phyloP scores from a whole-genome alignment of 2,113 vertebrate species.

The Coracopsis vasa region DNA sequence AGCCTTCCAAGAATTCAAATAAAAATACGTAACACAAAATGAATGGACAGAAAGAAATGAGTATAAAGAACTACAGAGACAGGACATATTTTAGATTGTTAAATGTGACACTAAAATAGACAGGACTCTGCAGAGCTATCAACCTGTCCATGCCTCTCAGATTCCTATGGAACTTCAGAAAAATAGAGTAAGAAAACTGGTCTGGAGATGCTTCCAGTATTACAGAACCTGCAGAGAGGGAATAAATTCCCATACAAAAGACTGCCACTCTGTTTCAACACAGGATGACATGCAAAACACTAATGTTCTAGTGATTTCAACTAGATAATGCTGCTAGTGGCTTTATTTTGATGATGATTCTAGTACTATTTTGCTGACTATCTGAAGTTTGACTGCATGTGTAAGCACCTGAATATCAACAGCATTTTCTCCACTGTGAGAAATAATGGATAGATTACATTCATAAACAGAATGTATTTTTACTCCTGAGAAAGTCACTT shows the following conservation, averaged over 20 bases:
- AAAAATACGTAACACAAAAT: neutral
- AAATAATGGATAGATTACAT: neutral
- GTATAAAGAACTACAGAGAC: neutral
- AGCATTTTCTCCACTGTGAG: neutral
- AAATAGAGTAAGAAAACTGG: neutral
- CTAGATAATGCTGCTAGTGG: neutral
- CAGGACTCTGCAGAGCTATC: neutral
- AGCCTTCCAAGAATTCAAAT: neutral
- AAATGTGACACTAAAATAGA: neutral
- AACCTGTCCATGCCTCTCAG: neutral
- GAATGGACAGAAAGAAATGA: neutral
- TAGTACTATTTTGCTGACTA: neutral
- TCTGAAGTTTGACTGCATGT: neutral
- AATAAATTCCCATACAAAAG: neutral
- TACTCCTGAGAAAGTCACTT: neutral
- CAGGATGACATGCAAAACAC: neutral
- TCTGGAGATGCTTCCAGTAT: neutral
- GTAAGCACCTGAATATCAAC: neutral
- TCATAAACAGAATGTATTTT: neutral
- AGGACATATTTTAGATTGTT: neutral
- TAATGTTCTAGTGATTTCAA: neutral
- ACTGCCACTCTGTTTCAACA: neutral
- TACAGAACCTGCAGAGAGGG: neutral
- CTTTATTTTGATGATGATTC: neutral
- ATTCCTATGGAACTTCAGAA: neutral